These are phyloP conservation scores for Buceros bicornis DNA, from an alignment of 2,797 vertebrate species.

Conservation along the genomic window DNA sequence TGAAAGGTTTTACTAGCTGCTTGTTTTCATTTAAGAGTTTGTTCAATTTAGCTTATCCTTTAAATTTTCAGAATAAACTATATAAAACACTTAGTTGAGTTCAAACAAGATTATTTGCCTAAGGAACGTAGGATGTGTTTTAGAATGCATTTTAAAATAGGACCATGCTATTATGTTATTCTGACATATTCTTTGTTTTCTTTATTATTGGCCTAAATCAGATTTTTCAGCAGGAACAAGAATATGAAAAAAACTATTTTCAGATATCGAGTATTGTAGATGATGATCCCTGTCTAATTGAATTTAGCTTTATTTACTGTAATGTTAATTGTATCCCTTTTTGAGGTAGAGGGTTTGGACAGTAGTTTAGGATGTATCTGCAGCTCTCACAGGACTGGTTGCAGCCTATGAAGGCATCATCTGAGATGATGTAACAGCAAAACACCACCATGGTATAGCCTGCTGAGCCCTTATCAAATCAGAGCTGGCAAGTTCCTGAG, in stretches of 20 bases:
- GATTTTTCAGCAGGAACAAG: neutral
- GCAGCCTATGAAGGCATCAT: neutral
- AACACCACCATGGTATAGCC: neutral
- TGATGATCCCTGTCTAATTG: neutral
- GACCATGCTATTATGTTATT: neutral
- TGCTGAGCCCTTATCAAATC: neutral
- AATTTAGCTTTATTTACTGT: neutral
- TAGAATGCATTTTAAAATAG: neutral
- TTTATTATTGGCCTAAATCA: neutral
- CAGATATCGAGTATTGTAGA: neutral
- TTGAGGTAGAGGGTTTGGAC: neutral
- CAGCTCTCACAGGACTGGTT: neutral
- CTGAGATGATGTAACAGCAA: neutral
- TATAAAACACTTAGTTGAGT: neutral
- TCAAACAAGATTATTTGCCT: neutral
- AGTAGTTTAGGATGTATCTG: neutral
- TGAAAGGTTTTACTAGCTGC: neutral
- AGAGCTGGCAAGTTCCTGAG: neutral
- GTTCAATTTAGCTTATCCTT: conserved; percentile 1
- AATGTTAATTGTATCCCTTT: neutral
- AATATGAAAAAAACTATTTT: neutral
- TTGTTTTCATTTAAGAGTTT: neutral
- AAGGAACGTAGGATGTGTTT: neutral
- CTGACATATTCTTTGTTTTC: neutral
- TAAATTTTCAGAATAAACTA: neutral